These are phyloP conservation scores for Dissostichus mawsoni DNA, from an alignment of 2,113 vertebrate genomes.

Conservation along the genomic window DNA sequence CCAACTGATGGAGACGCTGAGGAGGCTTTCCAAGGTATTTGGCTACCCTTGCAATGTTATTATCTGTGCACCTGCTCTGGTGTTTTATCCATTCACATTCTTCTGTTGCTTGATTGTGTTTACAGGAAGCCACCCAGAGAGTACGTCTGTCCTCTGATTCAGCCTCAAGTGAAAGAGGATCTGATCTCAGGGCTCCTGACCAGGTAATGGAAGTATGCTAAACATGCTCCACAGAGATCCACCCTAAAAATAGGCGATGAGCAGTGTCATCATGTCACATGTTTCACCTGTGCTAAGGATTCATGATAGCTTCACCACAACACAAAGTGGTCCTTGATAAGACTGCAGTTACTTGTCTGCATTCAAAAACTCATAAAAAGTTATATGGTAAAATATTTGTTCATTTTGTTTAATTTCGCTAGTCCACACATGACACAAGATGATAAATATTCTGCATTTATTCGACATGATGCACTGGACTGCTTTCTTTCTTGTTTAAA, in stretches of 20 bases:
- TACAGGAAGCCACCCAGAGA: constrained; percentile 40
- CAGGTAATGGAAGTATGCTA: constrained; percentile 11
- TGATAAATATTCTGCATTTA: background rate
- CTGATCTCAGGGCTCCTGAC: background rate
- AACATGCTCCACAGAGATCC: background rate
- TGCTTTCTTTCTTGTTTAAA: constrained; percentile 19
- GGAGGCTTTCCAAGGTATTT: constrained; percentile 74
- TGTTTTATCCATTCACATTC: constrained; percentile 8
- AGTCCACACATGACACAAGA: background rate
- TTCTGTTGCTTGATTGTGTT: constrained; percentile 38
- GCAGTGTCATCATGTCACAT: background rate
- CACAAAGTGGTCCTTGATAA: too few relatives aligned
- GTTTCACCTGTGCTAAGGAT: background rate
- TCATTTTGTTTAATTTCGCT: background rate
- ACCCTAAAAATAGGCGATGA: background rate
- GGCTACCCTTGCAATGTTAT: constrained; percentile 11
- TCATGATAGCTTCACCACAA: background rate
- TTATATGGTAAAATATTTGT: too few relatives aligned
- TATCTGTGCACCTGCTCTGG: constrained; percentile 31
- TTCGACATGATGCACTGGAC: background rate
- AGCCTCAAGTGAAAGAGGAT: constrained; percentile 9
- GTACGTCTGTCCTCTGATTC: constrained; percentile 35
- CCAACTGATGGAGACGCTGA: constrained; percentile 64
- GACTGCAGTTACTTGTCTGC: background rate
- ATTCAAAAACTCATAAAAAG: too few relatives aligned